phyloP scores from a whole-genome alignment of 1,140 invertebrate species.

The Octopus sinensis region DNA sequence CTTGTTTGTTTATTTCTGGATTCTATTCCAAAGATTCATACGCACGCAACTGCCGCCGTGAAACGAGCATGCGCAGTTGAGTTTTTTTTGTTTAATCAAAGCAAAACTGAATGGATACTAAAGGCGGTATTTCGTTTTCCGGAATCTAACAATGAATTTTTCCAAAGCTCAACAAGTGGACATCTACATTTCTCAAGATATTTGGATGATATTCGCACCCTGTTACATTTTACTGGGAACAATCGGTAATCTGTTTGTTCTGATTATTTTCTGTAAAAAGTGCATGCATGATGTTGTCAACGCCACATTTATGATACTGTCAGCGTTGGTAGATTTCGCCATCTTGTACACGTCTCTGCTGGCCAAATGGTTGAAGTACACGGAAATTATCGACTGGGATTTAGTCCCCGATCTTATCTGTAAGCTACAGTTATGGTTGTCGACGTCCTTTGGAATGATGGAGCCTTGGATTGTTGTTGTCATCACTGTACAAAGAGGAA shows the following conservation, averaged over 20 bases:
- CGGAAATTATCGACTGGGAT: background rate
- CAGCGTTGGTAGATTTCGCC: background rate
- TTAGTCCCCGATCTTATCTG: background rate
- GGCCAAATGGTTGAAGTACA: background rate
- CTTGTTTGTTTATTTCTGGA: no score
- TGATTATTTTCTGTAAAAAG: background rate
- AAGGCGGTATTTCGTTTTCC: no score
- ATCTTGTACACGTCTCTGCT: background rate
- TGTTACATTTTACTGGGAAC: background rate
- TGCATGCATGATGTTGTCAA: background rate
- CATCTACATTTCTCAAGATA: background rate
- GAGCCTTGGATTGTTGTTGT: background rate
- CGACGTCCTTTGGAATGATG: background rate
- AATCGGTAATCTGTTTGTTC: background rate
- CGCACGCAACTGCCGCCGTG: no score
- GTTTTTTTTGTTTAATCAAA: no score
- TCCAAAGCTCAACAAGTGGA: no score
- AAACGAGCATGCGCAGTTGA: no score
- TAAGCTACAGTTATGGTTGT: background rate
- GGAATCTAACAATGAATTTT: no score
- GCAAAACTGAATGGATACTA: no score
- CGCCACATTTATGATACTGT: background rate
- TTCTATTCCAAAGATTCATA: no score
- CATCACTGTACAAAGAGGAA: background rate
- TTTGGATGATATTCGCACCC: background rate